Conservation (phyloP, 2,113 vertebrate species). For the Ariopsis seemanni region DNA sequence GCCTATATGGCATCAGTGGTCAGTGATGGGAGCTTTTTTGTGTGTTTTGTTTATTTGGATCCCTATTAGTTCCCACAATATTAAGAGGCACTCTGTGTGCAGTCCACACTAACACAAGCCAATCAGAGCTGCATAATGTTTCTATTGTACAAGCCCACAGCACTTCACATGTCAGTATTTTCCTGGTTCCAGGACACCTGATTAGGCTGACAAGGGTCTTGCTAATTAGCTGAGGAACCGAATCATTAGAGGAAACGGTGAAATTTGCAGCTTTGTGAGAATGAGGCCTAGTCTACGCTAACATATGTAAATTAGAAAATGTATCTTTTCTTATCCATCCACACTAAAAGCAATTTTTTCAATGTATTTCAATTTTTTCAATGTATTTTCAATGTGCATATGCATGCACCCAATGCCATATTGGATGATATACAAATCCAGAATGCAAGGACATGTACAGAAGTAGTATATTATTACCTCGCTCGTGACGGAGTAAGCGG, state of each 20-base stretch:
- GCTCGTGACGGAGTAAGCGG: no score
- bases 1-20: no score
- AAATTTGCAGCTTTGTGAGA: slow-evolving; percentile 1
- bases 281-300: neutral
- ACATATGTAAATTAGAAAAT: neutral
- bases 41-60: slow-evolving; percentile 2
- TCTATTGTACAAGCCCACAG: neutral
- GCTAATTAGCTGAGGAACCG: slow-evolving; percentile 23
- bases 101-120: slow-evolving; percentile 7
- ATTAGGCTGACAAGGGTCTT: slow-evolving; percentile 1
- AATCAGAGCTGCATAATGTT: slow-evolving; percentile 23
- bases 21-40: neutral
- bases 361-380: neutral
- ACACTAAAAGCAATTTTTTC: neutral
- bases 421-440: no score
- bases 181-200: slow-evolving; percentile 5
- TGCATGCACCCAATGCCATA: no score
- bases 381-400: no score
- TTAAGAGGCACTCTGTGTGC: slow-evolving; percentile 14
- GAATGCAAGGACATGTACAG: no score
- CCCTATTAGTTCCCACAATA: slow-evolving; percentile 19
- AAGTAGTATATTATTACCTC: no score
- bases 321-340: neutral
- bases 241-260: slow-evolving; percentile 28
- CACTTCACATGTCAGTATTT: slow-evolving; percentile 24